Evolutionary conservation across 2,113 vertebrate species (phyloP), one percentile per base, ranked within the genome.

Genomic region (Bothrops jararaca): DNA sequence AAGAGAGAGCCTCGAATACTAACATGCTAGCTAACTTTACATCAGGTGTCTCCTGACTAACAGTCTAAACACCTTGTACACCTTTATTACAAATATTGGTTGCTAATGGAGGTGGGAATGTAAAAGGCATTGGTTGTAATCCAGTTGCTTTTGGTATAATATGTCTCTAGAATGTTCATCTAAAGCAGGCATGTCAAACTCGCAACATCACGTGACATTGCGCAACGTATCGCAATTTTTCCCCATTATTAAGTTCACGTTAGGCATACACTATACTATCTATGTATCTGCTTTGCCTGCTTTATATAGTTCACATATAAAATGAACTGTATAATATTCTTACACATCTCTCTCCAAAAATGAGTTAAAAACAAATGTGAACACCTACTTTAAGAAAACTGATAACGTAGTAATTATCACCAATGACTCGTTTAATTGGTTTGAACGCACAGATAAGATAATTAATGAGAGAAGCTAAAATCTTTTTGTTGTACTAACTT

Each of bases 391-490:
- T 48, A 50, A 86, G 48, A n/a, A 87, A 52, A 87, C 54, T 89
- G 52, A 57, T 58, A 74, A 12, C 39, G 10, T 89, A 85, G 54
- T 53, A n/a, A 57, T 58, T 53, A 58, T 54, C 69, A 58, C 22
- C 88, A 89, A 86, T 89, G 85, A 57, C 54, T 92, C 52, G 69
- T 22, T 85, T 90, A 85, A 92, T 92, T 24, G 42, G 85, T 90
- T 92, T 89, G 53, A 22, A 89, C 48, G 22, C 54, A 3, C 24
- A 74, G 91, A 85, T 92, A 20, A 39, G 69, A 92, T 89, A 50
- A 85, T 53, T 89, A 92, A 92, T 89, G 87, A 58, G 69, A 58
- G 20, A 85, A 52, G 34, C n/a, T 22, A 18, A 45, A 18, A 10
- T 54, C 48, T 24, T 74, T 92, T 88, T 89, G 69, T 80, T 80